phyloP scores from a whole-genome alignment of 2,888 invertebrate genomes.

The Ichneumon xanthorius region DNA sequence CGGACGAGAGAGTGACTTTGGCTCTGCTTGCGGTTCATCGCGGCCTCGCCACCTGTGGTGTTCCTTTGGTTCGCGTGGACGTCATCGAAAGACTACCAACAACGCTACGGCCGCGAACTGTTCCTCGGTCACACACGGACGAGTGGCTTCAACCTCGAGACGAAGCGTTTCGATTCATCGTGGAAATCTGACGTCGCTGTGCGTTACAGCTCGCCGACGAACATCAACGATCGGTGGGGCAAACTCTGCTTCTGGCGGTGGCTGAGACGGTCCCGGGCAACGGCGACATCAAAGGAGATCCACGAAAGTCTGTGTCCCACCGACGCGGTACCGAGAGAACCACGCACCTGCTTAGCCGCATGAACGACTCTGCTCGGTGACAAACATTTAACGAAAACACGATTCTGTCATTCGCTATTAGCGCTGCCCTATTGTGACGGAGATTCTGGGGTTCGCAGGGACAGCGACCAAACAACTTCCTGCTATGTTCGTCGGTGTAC shows the following conservation, averaged over 20 bases:
- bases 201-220: slow-evolving; percentile 34
- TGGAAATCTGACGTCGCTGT: not conserved
- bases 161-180: not conserved
- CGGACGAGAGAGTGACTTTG: slow-evolving; percentile 58
- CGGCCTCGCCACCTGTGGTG: slow-evolving; percentile 23
- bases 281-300: slow-evolving; percentile 63
- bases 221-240: slow-evolving; percentile 53
- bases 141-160: slow-evolving; percentile 23
- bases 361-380: slow-evolving; percentile 53
- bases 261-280: slow-evolving; percentile 37
- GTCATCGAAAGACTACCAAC: slow-evolving; percentile 29
- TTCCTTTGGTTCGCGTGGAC: slow-evolving; percentile 30
- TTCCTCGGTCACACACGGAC: slow-evolving; percentile 41
- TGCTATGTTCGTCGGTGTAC: not conserved
- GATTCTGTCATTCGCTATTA: slow-evolving; percentile 56
- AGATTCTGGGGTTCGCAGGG: not conserved
- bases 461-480: slow-evolving; percentile 28
- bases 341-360: slow-evolving; percentile 61
- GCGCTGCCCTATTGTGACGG: slow-evolving; percentile 52
- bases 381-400: slow-evolving; percentile 63
- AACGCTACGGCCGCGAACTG: slow-evolving; percentile 7
- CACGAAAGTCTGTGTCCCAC: slow-evolving; percentile 1
- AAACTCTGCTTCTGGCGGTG: slow-evolving; percentile 35
- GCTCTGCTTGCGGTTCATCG: slow-evolving; percentile 36
- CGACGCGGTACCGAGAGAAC: slow-evolving; percentile 7